Conservation (phyloP, 2,113 vertebrate genomes). For the Phoxinus phoxinus region DNA sequence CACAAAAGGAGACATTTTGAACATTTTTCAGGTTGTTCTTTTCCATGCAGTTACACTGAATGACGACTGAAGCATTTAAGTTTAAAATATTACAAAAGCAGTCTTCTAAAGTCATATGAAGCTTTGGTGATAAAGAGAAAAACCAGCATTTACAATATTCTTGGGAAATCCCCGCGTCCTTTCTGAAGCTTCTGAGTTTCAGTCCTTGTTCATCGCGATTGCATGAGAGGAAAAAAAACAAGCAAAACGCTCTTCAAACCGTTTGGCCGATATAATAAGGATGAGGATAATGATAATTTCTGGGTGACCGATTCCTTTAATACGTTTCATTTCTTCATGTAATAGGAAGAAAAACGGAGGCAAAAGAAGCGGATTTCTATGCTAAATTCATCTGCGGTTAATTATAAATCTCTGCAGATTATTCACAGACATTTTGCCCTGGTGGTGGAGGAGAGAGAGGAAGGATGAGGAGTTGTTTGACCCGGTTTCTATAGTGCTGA, state of each 20-base stretch:
- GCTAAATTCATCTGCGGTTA: slow-evolving; percentile 40
- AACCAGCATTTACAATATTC: background rate
- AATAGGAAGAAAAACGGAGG: background rate
- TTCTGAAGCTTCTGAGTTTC: background rate
- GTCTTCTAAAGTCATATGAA: background rate
- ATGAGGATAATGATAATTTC: background rate
- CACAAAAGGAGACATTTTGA: background rate
- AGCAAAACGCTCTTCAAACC: background rate
- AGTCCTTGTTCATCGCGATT: background rate
- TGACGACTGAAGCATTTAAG: background rate
- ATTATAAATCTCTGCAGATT: slow-evolving; percentile 48
- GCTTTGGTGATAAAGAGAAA: background rate
- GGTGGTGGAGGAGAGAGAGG: background rate
- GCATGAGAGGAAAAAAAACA: background rate
- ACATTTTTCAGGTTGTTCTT: background rate
- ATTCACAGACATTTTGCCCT: slow-evolving; percentile 44
- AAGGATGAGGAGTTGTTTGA: slow-evolving; percentile 3
- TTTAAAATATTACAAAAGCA: background rate
- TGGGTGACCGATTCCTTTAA: background rate
- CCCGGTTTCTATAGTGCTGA: slow-evolving; percentile 28
- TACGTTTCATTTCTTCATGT: background rate
- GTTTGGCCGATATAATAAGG: too few species aligned
- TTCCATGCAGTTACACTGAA: background rate
- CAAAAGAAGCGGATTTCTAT: background rate
- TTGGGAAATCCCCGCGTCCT: background rate